phyloP scores from a whole-genome alignment of 2,888 invertebrate genomes.

The Tyria jacobaeae region DNA sequence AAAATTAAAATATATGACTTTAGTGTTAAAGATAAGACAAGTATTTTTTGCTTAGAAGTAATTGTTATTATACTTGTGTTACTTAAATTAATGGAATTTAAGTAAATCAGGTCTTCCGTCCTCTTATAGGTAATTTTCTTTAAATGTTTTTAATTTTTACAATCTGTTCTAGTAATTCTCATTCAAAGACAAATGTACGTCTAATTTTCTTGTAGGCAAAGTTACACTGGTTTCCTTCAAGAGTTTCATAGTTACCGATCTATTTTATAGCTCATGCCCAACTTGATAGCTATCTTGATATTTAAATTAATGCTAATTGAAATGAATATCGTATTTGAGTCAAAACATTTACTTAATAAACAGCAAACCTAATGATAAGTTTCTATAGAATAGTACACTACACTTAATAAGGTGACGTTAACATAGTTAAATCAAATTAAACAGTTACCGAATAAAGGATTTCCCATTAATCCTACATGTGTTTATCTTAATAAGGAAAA shows the following conservation, averaged over 20 bases:
- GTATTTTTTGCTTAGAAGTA: not conserved
- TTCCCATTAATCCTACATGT: too few species aligned
- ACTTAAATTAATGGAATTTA: too few species aligned
- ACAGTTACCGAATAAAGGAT: not conserved
- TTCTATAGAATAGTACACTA: not conserved
- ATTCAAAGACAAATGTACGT: too few species aligned
- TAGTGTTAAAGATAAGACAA: not conserved
- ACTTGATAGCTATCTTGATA: slow-evolving; percentile 21
- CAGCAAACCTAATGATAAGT: not conserved
- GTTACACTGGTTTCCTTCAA: slow-evolving; percentile 20
- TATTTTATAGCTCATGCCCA: slow-evolving; percentile 26
- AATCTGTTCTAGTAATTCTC: too few species aligned
- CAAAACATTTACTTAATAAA: slow-evolving; percentile 30
- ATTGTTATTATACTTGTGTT: not conserved
- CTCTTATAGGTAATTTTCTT: not conserved
- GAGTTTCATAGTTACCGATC: slow-evolving; percentile 23
- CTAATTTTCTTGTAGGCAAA: slow-evolving; percentile 1
- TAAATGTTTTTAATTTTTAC: too few species aligned
- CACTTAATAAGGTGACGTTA: too few species aligned
- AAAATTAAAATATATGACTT: not conserved
- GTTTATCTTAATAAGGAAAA: too few species aligned
- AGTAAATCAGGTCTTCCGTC: not conserved
- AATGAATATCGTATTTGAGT: slow-evolving; percentile 25
- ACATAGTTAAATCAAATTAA: too few species aligned
- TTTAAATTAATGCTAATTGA: slow-evolving; percentile 38